Percentiles rank a stretch among this genome's conserved stretches.
Conservation (phyloP, 1,140 invertebrate species). For the Micrasema minimum region DNA sequence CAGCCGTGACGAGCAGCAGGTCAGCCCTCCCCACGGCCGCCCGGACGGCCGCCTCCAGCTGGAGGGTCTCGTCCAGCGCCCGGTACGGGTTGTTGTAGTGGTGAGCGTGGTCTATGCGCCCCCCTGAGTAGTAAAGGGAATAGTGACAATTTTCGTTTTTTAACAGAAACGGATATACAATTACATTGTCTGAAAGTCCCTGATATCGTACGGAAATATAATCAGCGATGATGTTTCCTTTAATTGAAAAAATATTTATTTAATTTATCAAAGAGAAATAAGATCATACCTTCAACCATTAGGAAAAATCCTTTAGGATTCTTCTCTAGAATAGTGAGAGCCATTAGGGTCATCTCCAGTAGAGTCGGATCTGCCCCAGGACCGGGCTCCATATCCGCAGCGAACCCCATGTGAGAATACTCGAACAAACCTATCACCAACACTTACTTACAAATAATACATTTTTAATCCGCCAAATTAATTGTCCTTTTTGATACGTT, state of each 20-base stretch:
- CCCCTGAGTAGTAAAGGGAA: conserved; percentile 64
- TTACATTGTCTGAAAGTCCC: too few relatives aligned
- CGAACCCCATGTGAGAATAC: conserved; percentile 72
- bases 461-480: too few relatives aligned
- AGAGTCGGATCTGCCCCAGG: conserved; percentile 70
- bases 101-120: conserved; percentile 79
- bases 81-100: conserved; percentile 77
- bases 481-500: too few relatives aligned
- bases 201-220: too few relatives aligned
- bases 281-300: conserved; percentile 66
- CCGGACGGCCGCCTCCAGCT: conserved; percentile 73
- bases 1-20: conserved; percentile 76
- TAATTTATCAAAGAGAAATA: too few relatives aligned
- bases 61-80: conserved; percentile 75
- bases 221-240: too few relatives aligned
- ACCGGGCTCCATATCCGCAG: conserved; percentile 61
- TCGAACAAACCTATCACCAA: conserved; percentile 67
- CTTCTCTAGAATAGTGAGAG: conserved; percentile 78
- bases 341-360: conserved; percentile 84
- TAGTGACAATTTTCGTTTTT: too few relatives aligned
- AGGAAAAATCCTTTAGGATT: conserved; percentile 73
- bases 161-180: too few relatives aligned
- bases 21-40: conserved; percentile 72
- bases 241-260: too few relatives aligned
- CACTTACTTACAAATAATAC: not conserved